Evolutionary conservation across 2,113 vertebrate species (phyloP).

Genomic region (Columbina picui): DNA sequence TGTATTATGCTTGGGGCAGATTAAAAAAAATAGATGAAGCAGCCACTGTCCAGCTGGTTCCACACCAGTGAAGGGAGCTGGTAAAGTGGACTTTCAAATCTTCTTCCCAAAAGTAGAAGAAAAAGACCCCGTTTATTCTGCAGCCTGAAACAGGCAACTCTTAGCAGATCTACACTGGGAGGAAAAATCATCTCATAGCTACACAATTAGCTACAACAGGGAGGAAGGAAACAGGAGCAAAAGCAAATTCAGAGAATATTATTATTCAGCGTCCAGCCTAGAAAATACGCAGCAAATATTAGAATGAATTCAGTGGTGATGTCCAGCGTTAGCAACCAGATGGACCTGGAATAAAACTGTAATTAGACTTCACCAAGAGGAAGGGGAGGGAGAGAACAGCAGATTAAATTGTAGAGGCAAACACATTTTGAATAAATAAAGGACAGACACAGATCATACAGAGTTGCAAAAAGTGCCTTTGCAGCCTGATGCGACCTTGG

Average conservation of each 20-base stretch:
- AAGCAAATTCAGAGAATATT: slow-evolving; percentile 64
- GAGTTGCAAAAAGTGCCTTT: slow-evolving; percentile 28
- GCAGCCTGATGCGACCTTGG: neutral
- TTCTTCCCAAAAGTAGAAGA: neutral
- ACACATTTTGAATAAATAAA: slow-evolving; percentile 37
- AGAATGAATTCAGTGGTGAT: slow-evolving; percentile 34
- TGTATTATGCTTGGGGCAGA: neutral
- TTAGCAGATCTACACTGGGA: neutral
- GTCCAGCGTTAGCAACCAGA: slow-evolving; percentile 62
- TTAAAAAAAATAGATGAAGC: neutral
- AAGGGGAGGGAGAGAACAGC: slow-evolving; percentile 52
- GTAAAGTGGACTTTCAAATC: neutral
- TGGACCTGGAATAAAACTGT: slow-evolving; percentile 79
- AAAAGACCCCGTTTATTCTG: neutral
- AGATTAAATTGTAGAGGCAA: slow-evolving; percentile 57
- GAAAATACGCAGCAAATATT: slow-evolving; percentile 68
- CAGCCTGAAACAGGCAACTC: neutral
- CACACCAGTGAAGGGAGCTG: neutral
- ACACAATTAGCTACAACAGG: slow-evolving; percentile 33
- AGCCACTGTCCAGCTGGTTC: neutral
- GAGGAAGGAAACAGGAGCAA: slow-evolving; percentile 60
- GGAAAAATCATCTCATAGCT: neutral
- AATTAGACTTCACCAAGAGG: slow-evolving; percentile 40
- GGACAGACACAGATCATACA: slow-evolving; percentile 25
- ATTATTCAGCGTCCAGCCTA: slow-evolving; percentile 65